Conservation (phyloP, 2,797 vertebrate genomes). For the Melanotaenia trifasciata region DNA sequence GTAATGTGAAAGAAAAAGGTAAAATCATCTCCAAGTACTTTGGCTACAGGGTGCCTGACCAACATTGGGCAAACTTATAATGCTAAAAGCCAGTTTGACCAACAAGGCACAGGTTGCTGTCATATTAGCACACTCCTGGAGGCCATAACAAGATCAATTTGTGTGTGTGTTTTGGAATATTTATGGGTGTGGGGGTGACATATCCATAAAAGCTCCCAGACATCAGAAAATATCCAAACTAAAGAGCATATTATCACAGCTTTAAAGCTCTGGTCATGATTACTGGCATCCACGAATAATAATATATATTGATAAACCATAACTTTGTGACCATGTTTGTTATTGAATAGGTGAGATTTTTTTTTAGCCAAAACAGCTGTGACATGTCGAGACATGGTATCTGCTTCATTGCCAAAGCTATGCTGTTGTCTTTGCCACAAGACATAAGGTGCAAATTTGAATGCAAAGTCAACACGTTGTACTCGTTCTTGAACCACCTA, state of each 20-base stretch:
- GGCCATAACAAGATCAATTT: constrained; percentile 23
- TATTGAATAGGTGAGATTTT: too few relatives aligned
- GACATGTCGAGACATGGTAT: too few relatives aligned
- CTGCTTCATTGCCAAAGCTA: too few relatives aligned
- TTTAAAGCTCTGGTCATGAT: not conserved
- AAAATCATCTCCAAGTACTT: too few relatives aligned
- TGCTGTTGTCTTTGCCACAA: too few relatives aligned
- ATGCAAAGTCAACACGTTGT: too few relatives aligned
- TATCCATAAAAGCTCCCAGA: not conserved
- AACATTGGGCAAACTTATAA: too few relatives aligned
- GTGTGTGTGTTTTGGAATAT: constrained; percentile 1
- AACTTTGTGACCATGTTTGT: too few relatives aligned
- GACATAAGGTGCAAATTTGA: too few relatives aligned
- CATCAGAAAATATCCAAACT: not conserved
- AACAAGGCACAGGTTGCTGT: constrained; percentile 5
- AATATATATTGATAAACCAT: not conserved
- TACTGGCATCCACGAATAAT: not conserved
- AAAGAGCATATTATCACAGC: not conserved
- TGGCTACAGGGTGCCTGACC: not conserved
- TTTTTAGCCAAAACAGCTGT: too few relatives aligned
- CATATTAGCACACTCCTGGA: constrained; percentile 33
- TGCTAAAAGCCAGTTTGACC: not conserved
- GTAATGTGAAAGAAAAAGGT: not conserved
- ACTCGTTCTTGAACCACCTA: too few relatives aligned
- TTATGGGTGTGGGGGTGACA: constrained; percentile 13